These are phyloP conservation scores for Abrostola triplasia DNA, from an alignment of 2,888 invertebrate genomes.

Conservation along the genomic window DNA sequence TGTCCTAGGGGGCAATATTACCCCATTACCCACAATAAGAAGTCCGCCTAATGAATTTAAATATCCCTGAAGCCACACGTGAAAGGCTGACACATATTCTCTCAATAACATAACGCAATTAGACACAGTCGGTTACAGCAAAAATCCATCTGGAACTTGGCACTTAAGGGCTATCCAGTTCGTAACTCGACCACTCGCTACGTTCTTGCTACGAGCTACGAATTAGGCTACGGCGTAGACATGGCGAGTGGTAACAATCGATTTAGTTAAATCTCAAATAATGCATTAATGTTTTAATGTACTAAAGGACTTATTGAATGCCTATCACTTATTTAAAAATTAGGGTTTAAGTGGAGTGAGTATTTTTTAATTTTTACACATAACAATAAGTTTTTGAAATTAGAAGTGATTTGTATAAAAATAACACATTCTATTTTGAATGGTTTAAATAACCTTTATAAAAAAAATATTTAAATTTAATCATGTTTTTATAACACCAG, in stretches of 20 bases:
- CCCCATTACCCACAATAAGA: constrained; percentile 58
- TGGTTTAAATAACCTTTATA: too few species aligned
- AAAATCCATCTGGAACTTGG: constrained; percentile 87
- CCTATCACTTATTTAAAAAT: too few species aligned
- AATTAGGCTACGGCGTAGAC: constrained; percentile 48
- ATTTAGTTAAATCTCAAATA: not conserved
- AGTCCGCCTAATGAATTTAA: constrained; percentile 66
- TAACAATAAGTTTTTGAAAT: too few species aligned
- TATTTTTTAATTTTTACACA: too few species aligned
- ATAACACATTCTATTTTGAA: too few species aligned
- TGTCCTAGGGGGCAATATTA: constrained; percentile 57
- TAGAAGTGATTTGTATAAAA: too few species aligned
- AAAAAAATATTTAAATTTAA: too few species aligned
- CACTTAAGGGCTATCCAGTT: constrained; percentile 84
- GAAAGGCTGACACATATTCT: constrained; percentile 73
- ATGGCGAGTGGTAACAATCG: constrained; percentile 3
- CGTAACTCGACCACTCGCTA: constrained; percentile 68
- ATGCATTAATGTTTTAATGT: not conserved
- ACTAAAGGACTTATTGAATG: too few species aligned
- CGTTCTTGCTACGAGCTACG: constrained; percentile 57
- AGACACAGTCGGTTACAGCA: constrained; percentile 80
- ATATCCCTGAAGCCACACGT: constrained; percentile 65
- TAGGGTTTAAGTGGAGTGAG: too few species aligned
- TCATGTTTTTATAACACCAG: too few species aligned
- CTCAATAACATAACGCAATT: constrained; percentile 78